Evolutionary conservation across 2,888 invertebrate genomes (phyloP).

Genomic region (Thera obeliscata): DNA sequence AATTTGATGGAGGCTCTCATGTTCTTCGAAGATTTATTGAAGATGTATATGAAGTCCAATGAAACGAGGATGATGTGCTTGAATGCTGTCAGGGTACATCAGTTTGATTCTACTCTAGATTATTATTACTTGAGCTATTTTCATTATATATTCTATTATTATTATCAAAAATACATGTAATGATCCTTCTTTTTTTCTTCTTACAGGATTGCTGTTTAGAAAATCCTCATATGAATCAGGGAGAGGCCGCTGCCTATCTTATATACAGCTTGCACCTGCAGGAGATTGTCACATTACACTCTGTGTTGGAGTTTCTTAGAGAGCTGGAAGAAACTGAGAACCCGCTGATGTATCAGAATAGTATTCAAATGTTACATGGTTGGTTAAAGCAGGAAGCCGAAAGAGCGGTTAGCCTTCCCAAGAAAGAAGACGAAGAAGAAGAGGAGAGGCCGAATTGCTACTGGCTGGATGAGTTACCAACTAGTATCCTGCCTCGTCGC

Average conservation of each 20-base stretch:
- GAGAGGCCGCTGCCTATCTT: background rate
- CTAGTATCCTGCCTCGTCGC: background rate
- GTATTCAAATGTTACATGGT: slow-evolving; percentile 1
- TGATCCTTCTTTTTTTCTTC: background rate
- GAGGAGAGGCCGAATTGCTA: background rate
- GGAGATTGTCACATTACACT: background rate
- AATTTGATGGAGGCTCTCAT: background rate
- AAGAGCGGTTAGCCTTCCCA: background rate
- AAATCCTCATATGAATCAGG: background rate
- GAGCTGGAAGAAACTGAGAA: background rate
- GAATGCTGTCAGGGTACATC: slow-evolving; percentile 2
- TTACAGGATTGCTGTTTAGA: slow-evolving; percentile 2
- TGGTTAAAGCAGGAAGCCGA: slow-evolving; percentile 1
- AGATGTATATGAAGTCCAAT: background rate
- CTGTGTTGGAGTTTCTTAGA: background rate
- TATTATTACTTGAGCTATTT: too few species aligned
- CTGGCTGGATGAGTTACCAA: background rate
- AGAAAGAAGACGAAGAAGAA: background rate
- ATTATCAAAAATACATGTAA: too few species aligned
- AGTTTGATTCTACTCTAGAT: too few species aligned
- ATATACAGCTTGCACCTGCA: background rate
- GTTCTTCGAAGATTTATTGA: background rate
- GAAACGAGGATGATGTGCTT: background rate
- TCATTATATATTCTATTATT: too few species aligned
- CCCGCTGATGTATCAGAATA: background rate